phyloP scores from a whole-genome alignment of 2,113 vertebrate species.

The Piaya cayana region DNA sequence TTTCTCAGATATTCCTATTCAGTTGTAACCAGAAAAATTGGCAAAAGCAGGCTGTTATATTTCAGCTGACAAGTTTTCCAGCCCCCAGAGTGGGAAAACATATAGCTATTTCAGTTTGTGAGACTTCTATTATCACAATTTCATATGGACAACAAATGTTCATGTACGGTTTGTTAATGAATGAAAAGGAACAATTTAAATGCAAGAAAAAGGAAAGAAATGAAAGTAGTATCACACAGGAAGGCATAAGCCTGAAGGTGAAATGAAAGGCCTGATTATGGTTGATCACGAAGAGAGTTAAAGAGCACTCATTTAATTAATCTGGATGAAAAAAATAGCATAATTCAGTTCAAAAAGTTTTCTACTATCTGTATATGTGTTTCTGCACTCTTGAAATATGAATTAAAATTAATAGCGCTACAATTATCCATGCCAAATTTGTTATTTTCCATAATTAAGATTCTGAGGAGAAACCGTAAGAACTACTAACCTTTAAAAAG shows the following conservation, averaged over 20 bases:
- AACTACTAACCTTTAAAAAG: conserved; percentile 30
- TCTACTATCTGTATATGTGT: not conserved
- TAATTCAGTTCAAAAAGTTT: conserved; percentile 1
- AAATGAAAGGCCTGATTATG: conserved; percentile 25
- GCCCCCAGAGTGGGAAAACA: conserved; percentile 10
- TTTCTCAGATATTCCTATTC: conserved; percentile 37
- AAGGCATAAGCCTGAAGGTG: conserved; percentile 3
- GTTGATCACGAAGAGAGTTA: conserved; percentile 1
- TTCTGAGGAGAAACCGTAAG: conserved; percentile 13
- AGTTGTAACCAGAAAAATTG: conserved; percentile 14
- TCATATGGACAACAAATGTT: conserved; percentile 52
- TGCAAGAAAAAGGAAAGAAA: conserved; percentile 7
- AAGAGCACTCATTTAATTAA: conserved; percentile 35
- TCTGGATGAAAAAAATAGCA: not conserved
- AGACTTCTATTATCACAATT: not conserved
- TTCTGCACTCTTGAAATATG: conserved; percentile 1
- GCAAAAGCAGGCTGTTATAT: conserved; percentile 16
- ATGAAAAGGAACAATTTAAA: conserved; percentile 26
- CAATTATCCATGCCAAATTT: not conserved
- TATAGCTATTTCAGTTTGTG: conserved; percentile 12
- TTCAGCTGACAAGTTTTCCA: conserved; percentile 22
- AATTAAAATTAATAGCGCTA: conserved; percentile 3
- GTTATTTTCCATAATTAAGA: conserved; percentile 14
- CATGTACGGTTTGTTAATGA: conserved; percentile 4
- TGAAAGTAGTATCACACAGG: not conserved